Conservation (phyloP, 2,888 invertebrate species). For the Tenthredo scrophulariae region DNA sequence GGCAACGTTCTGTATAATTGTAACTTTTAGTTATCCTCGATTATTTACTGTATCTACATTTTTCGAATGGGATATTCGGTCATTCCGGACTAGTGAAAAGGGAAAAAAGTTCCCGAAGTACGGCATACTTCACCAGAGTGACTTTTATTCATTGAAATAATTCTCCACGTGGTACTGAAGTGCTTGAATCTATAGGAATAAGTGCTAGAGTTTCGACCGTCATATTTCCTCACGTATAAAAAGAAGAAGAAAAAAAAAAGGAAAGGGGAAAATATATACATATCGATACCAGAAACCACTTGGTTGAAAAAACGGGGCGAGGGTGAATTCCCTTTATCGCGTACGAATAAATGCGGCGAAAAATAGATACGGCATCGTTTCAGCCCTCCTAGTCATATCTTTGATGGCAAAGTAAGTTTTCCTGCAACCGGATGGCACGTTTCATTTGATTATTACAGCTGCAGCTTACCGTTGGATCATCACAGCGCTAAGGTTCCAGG, state of each 20-base stretch:
- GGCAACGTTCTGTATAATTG: not conserved
- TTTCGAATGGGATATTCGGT: not conserved
- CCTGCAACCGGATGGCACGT: conserved; percentile 7
- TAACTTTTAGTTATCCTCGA: not conserved
- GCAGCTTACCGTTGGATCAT: not conserved
- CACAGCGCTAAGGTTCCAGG: not conserved
- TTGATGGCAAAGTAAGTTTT: conserved; percentile 5
- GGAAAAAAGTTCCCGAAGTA: not conserved
- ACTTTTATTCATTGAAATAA: conserved; percentile 38
- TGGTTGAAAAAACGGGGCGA: not conserved
- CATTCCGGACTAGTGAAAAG: not conserved
- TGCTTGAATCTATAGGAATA: not conserved
- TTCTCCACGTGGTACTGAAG: not conserved
- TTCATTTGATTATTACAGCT: conserved; percentile 28
- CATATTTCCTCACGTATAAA: not conserved
- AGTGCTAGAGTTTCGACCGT: conserved; percentile 18
- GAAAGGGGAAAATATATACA: not conserved
- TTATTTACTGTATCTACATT: not conserved
- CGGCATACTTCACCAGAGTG: conserved; percentile 1
- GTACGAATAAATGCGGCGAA: not conserved
- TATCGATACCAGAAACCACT: not conserved
- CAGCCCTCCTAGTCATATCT: not conserved
- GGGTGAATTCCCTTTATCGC: not conserved
- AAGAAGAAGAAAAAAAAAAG: not conserved
- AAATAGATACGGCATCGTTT: conserved; percentile 25